Evolutionary conservation across 2,888 invertebrate genomes (phyloP).

Genomic region (Agonum fuliginosum): DNA sequence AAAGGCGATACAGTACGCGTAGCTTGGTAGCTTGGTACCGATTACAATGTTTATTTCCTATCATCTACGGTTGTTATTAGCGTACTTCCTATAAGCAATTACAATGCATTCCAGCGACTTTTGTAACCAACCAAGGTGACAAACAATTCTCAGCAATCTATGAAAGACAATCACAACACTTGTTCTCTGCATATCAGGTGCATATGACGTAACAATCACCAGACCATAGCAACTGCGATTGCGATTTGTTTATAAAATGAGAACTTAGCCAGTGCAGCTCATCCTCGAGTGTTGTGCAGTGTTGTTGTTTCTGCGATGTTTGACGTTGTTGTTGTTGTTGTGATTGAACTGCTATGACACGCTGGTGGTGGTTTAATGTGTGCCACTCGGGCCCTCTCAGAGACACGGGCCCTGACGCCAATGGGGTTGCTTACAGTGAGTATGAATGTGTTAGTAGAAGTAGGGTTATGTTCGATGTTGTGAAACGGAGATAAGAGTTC

Average conservation of each 20-base stretch:
- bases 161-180: neutral
- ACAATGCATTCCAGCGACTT: too few species aligned
- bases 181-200: neutral
- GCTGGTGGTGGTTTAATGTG: slow-evolving; percentile 80
- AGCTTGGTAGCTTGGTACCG: too few species aligned
- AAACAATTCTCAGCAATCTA: neutral
- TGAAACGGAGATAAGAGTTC: too few species aligned
- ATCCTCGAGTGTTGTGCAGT: too few species aligned
- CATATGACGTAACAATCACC: neutral
- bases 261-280: too few species aligned
- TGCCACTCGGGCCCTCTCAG: slow-evolving; percentile 76
- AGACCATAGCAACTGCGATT: neutral
- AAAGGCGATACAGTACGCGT: too few species aligned
- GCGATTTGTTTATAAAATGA: too few species aligned
- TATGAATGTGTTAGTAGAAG: too few species aligned
- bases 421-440: slow-evolving; percentile 47
- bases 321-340: slow-evolving; percentile 4
- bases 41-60: too few species aligned
- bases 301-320: neutral
- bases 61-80: too few species aligned
- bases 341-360: slow-evolving; percentile 73
- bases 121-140: neutral
- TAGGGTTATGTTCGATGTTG: too few species aligned
- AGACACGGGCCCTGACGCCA: slow-evolving; percentile 66
- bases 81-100: too few species aligned